phyloP scores from a whole-genome alignment of 2,888 invertebrate species.

The Busseola fusca region DNA sequence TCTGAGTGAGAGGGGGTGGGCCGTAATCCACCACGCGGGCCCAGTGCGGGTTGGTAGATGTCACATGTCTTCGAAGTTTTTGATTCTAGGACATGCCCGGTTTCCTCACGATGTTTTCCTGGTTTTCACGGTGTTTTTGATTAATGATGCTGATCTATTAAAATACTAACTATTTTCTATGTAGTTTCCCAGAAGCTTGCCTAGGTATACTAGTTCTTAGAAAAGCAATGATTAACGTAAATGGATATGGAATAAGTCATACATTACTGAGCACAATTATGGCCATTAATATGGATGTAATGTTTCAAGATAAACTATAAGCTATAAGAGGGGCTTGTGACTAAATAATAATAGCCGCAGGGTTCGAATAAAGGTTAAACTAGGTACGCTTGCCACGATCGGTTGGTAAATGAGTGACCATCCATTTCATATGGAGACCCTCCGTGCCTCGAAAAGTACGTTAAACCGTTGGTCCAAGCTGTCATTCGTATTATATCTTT shows the following conservation, averaged over 20 bases:
- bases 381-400: not conserved
- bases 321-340: not conserved
- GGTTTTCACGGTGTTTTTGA: not conserved
- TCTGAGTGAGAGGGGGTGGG: no score
- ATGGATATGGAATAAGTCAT: slow-evolving; percentile 19
- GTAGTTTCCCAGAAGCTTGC: not conserved
- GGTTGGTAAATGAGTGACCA: not conserved
- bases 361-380: not conserved
- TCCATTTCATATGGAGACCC: not conserved
- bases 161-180: slow-evolving; percentile 1
- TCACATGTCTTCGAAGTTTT: no score
- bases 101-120: no score
- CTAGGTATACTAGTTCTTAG: not conserved
- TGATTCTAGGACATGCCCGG: no score
- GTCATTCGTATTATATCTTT: not conserved
- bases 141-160: not conserved
- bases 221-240: slow-evolving; percentile 16
- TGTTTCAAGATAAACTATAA: slow-evolving; percentile 8
- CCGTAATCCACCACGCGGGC: no score
- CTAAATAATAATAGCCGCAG: not conserved
- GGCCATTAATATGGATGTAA: slow-evolving; percentile 24
- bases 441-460: not conserved
- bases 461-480: not conserved
- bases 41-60: no score
- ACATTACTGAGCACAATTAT: slow-evolving; percentile 29